Percentiles rank a stretch among this genome's conserved stretches.
Evolutionary conservation across 2,888 invertebrate genomes (phyloP).

Genomic region (Tachina grossa): DNA sequence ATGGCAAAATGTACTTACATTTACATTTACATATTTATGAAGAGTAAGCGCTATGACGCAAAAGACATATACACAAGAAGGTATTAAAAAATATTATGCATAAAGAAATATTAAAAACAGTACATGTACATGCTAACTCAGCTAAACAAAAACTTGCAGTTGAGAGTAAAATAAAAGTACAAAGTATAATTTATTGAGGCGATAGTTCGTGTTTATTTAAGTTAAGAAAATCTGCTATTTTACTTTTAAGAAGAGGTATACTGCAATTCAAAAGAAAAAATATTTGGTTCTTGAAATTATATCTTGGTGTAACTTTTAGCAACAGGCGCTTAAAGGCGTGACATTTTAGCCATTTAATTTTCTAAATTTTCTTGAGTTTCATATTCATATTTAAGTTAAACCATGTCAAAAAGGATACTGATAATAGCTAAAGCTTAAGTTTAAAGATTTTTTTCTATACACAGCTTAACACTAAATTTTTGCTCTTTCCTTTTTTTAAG

Average conservation of each 20-base stretch:
- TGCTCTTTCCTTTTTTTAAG: not conserved
- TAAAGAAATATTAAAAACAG: constrained; percentile 19
- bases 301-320: too few relatives aligned
- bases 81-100: constrained; percentile 18
- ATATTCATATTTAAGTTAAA: not conserved
- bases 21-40: constrained; percentile 40
- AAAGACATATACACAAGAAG: constrained; percentile 37
- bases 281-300: too few relatives aligned
- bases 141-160: constrained; percentile 3
- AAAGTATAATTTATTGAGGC: not conserved
- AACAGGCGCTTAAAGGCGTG: too few relatives aligned
- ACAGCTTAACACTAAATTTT: not conserved
- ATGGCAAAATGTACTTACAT: constrained; percentile 19
- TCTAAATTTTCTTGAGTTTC: not conserved
- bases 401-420: too few relatives aligned
- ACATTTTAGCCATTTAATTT: not conserved
- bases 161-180: not conserved
- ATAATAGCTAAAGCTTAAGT: too few relatives aligned
- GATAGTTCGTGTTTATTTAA: too few relatives aligned
- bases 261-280: too few relatives aligned
- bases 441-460: too few relatives aligned
- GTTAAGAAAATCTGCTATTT: too few relatives aligned
- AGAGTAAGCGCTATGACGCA: constrained; percentile 2
- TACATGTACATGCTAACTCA: constrained; percentile 1
- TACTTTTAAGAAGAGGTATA: too few relatives aligned